These are phyloP conservation scores for Idris sp. DNA, from an alignment of 1,140 invertebrate species.

Conservation along the genomic window DNA sequence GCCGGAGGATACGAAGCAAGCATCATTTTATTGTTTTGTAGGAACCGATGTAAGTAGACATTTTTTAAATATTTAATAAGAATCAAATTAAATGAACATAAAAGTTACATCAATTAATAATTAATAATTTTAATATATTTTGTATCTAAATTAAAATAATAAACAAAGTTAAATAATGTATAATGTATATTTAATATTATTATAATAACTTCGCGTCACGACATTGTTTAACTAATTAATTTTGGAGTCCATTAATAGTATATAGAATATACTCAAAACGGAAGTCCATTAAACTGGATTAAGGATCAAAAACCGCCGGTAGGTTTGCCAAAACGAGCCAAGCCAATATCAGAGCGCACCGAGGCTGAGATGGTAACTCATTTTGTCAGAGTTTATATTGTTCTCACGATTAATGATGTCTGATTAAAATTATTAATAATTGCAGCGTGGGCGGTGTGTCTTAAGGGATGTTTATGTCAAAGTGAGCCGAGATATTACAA, in stretches of 20 bases:
- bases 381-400: neutral
- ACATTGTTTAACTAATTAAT: too few species aligned
- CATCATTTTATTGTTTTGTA: slow-evolving; percentile 66
- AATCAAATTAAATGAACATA: too few species aligned
- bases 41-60: slow-evolving; percentile 62
- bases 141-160: too few species aligned
- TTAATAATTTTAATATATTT: too few species aligned
- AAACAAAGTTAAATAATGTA: too few species aligned
- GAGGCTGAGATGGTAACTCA: slow-evolving; percentile 60
- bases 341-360: slow-evolving; percentile 49
- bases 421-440: slow-evolving; percentile 34
- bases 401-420: neutral
- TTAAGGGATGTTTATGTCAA: slow-evolving; percentile 55
- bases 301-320: slow-evolving; percentile 63
- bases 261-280: slow-evolving; percentile 64
- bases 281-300: slow-evolving; percentile 70
- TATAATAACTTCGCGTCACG: too few species aligned
- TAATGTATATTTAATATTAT: too few species aligned
- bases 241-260: slow-evolving; percentile 56
- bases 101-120: too few species aligned
- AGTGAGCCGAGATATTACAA: slow-evolving; percentile 54
- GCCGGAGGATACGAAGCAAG: slow-evolving; percentile 15
- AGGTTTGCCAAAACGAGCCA: slow-evolving; percentile 62
- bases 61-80: too few species aligned
- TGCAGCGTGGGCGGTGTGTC: slow-evolving; percentile 61